Base-by-base conservation (phyloP, 2,113 vertebrate species). In the Agelaius phoeniceus region DNA sequence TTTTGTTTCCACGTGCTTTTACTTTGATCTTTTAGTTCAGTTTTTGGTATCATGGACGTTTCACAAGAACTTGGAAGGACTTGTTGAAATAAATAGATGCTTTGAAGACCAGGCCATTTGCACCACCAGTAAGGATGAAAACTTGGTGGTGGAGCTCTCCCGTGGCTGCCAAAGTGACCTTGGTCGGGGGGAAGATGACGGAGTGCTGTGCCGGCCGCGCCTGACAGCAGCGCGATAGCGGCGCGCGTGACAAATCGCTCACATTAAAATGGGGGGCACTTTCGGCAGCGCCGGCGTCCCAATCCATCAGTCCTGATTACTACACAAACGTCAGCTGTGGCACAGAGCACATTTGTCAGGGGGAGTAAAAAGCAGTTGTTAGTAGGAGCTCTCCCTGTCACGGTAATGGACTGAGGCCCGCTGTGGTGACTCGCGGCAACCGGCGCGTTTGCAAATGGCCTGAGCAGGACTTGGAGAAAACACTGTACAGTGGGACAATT, bases 231-330 rank as follows among this genome's bases (percentile, higher is more conserved):
- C 91, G 97, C 96, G 94, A 98, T 97, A 97, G 97, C 98, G 97
- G 98, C 98, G 77, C 98, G 67, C 96, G 95, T 98, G 98, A 98
- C 98, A 98, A 98, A 98, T 98, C 65, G 93, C 97, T 97, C 97
- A 39, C 98, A 98, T 98, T 98, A 98, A 98, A 98, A 97, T 44
- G 97, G 98, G 98, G 98, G 98, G 97, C 98, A 98, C 97, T 98
- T 98, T 98, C 96, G 97, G 97, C 98, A 97, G 98, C 96, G 21
- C 93, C 93, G 90, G 96, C 97, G 94, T 98, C 98, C 98, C 98
- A 97, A 98, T 99, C 98, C 98, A 98, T 99, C 98, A 99, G 98
- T 98, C 98, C 98, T 98, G 98, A 99, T 99, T 98, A 98, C 98
- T 96, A 98, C 98, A 97, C 98, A 97, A 98, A 98, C 97, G 98